These are phyloP conservation scores for Tetrapedia diversipes DNA, from an alignment of 2,888 invertebrate genomes.

Conservation along the genomic window DNA sequence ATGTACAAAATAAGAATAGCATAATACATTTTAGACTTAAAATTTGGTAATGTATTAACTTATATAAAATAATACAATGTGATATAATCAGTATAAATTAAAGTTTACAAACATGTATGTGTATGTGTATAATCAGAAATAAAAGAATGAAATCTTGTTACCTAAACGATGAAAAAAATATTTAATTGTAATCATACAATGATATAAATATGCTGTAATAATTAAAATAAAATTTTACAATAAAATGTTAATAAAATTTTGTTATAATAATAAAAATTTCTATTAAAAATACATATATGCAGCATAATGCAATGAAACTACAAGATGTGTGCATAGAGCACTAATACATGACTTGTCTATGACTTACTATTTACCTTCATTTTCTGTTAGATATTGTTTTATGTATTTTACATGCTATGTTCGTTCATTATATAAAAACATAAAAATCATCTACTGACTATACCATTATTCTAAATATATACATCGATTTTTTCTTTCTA, in stretches of 20 bases:
- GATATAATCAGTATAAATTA: conserved; percentile 29
- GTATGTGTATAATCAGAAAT: conserved; percentile 38
- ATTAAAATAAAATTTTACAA: conserved; percentile 15
- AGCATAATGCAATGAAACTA: conserved; percentile 31
- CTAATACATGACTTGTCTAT: conserved; percentile 13
- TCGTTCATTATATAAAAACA: conserved; percentile 34
- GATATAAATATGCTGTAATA: conserved; percentile 12
- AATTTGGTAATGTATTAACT: conserved; percentile 70
- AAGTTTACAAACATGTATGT: conserved; percentile 39
- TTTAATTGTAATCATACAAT: conserved; percentile 19
- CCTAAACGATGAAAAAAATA: conserved; percentile 27
- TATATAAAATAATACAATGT: conserved; percentile 68
- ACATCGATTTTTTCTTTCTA: conserved; percentile 28
- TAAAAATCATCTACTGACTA: conserved; percentile 37
- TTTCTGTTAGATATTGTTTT: conserved; percentile 21
- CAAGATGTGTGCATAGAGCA: conserved; percentile 36
- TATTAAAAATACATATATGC: background rate
- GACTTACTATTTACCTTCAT: conserved; percentile 29
- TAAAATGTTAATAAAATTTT: conserved; percentile 25
- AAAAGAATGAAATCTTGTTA: conserved; percentile 30
- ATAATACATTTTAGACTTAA: conserved; percentile 75
- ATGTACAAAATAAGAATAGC: conserved; percentile 79
- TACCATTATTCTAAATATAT: conserved; percentile 40
- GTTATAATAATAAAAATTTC: conserved; percentile 12
- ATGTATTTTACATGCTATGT: conserved; percentile 26